Evolutionary conservation across 2,113 vertebrate species (phyloP).

Genomic region (Rhabdornis inornatus): DNA sequence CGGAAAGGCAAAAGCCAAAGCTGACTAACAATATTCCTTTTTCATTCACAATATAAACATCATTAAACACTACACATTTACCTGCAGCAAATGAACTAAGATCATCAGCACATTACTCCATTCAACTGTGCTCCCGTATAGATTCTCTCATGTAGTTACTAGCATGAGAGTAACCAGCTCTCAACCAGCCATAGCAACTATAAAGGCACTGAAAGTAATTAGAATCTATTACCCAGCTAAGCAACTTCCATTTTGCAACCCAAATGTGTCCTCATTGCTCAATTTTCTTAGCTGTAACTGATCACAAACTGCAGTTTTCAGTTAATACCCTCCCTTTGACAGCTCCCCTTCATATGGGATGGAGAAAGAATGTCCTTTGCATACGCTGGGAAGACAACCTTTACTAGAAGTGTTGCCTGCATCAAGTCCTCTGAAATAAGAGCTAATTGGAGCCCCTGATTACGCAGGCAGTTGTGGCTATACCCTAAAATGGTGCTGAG

Average conservation of each 20-base stretch:
- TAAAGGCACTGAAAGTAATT: neutral
- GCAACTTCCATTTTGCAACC: neutral
- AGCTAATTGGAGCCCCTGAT: neutral
- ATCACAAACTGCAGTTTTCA: neutral
- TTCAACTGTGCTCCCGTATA: neutral
- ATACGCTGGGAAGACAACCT: neutral
- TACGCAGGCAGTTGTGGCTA: neutral
- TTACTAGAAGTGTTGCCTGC: neutral
- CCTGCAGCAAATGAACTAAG: neutral
- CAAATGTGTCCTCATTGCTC: neutral
- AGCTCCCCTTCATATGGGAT: neutral
- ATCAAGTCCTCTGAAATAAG: neutral
- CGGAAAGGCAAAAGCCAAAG: neutral
- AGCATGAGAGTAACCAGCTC: neutral
- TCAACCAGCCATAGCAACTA: neutral
- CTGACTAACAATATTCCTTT: neutral
- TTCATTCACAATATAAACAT: neutral
- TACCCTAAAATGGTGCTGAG: neutral
- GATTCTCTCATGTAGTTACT: neutral
- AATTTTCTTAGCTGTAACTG: neutral
- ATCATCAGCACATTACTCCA: neutral
- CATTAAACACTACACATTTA: neutral
- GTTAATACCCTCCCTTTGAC: neutral
- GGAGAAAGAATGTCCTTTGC: neutral
- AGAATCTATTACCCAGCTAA: neutral